Base-by-base conservation (phyloP, 2,113 vertebrate species). In the Pedionomus torquatus region DNA sequence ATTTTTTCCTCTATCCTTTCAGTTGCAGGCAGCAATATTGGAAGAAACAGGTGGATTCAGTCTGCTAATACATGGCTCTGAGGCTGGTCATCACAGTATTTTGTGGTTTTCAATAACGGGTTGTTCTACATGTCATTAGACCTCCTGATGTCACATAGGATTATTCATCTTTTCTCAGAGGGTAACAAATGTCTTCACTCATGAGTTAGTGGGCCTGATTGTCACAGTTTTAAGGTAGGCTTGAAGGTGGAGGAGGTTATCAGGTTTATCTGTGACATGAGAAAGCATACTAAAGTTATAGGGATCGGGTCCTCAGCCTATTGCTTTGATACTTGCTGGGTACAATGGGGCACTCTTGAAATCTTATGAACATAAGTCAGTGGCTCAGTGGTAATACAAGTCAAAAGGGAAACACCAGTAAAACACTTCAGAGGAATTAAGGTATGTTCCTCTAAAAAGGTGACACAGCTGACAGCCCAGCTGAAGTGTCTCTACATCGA, bases 51-150 rank as follows among this genome's bases (percentile, higher is more conserved):
- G 30, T 14, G 9, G 30, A n/a, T n/a, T n/a, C n/a, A n/a, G n/a
- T n/a, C n/a, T n/a, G n/a, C 19, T 66, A 48, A 49, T 51, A 51
- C 16, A 35, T 31, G 25, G 4, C 17, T 60, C 20, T 5, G 0
- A 31, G 30, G 6, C 24, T 58, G 35, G 7, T 26, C 25, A 60
- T 25, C 7, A 12, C 15, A 68, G 52, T 51, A 43, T 58, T 58
- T 49, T 10, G 16, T 13, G 4, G 0, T 15, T 76, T 66, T 51
- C 1, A 0, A 15, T 58, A 75, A 46, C 11, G 6, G 2, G 3
- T 16, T 39, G 10, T 12, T 21, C 11, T 44, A 46, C 11, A 24
- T 0, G 1, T 7, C 17, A 44, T 6, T 26, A 51, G 31, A 49
- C 5, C 31, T 70, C 14, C 37, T 48, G 19, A 23, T 0, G 0